A percentile compares a stretch with the other conserved stretches of the same genome.
Conservation (phyloP, 2,113 vertebrate genomes). For the Tapirus terrestris region DNA sequence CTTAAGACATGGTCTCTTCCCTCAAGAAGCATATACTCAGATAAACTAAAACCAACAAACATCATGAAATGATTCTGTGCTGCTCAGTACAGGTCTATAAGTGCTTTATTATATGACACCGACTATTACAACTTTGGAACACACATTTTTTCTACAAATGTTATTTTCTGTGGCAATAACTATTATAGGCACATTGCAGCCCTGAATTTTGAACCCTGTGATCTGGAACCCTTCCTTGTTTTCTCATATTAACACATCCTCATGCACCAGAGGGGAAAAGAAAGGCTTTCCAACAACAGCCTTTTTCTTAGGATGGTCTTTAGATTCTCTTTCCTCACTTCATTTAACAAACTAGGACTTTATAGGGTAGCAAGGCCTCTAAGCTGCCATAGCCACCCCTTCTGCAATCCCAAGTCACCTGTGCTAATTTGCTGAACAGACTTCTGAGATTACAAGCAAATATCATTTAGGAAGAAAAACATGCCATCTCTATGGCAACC, state of each 20-base stretch:
- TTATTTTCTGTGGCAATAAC: background rate
- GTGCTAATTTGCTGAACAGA: constrained; percentile 77
- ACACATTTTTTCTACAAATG: background rate
- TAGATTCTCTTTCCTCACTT: constrained; percentile 21
- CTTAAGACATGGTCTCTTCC: background rate
- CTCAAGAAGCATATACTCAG: constrained; percentile 20
- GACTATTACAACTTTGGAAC: background rate
- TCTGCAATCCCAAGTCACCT: constrained; percentile 74
- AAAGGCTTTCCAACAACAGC: background rate
- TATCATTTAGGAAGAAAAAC: constrained; percentile 82
- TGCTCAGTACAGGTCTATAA: background rate
- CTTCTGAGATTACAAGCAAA: constrained; percentile 81
- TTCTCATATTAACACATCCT: constrained; percentile 32
- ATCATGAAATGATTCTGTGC: background rate
- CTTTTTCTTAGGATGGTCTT: constrained; percentile 20
- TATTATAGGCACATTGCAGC: background rate
- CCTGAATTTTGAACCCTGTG: background rate
- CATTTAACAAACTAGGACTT: constrained; percentile 39
- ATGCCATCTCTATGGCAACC: constrained; percentile 82
- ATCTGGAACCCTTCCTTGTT: constrained; percentile 12
- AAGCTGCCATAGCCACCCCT: background rate
- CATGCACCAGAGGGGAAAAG: background rate
- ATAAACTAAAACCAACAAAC: background rate
- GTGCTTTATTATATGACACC: background rate
- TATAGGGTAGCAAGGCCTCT: background rate